A percentile compares a stretch with the other conserved stretches of the same genome.
Conservation (phyloP, 2,113 vertebrate species). For the Cavia aperea region DNA sequence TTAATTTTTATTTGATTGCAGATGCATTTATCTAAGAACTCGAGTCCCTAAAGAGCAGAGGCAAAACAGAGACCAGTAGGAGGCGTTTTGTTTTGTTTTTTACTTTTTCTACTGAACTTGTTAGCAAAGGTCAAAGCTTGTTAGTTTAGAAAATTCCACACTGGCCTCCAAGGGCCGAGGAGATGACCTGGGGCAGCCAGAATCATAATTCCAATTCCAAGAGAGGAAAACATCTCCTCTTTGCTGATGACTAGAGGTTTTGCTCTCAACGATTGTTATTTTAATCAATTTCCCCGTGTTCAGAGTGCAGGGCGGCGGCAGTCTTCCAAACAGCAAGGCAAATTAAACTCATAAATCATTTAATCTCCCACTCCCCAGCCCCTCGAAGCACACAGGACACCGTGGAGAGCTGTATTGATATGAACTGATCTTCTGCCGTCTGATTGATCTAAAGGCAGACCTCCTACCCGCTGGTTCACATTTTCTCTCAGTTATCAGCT, state of each 20-base stretch:
- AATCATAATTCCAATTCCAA: constrained; percentile 34
- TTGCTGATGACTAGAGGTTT: constrained; percentile 6
- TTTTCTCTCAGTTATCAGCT: constrained; percentile 5
- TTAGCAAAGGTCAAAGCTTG: constrained; percentile 44
- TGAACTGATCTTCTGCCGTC: not conserved
- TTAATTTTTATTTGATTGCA: constrained; percentile 38
- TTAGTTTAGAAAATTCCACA: constrained; percentile 53
- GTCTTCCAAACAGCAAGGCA: constrained; percentile 5
- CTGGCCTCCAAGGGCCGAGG: not conserved
- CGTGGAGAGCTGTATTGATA: not conserved
- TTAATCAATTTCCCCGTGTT: constrained; percentile 51
- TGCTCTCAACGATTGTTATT: constrained; percentile 14
- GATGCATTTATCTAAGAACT: constrained; percentile 7
- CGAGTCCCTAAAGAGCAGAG: not conserved
- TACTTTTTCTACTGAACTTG: constrained; percentile 32
- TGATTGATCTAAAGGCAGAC: constrained; percentile 14
- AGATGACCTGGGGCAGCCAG: constrained; percentile 32
- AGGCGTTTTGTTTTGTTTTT: not conserved
- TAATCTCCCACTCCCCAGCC: not conserved
- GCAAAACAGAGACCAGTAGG: not conserved
- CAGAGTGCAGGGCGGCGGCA: not conserved
- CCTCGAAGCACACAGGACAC: not conserved
- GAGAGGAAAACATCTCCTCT: constrained; percentile 29
- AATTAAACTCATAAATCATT: constrained; percentile 64
- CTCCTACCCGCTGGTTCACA: not conserved